Evolutionary conservation across 2,797 vertebrate species (phyloP).

Genomic region (Microctenopoma stevenorrisi): DNA sequence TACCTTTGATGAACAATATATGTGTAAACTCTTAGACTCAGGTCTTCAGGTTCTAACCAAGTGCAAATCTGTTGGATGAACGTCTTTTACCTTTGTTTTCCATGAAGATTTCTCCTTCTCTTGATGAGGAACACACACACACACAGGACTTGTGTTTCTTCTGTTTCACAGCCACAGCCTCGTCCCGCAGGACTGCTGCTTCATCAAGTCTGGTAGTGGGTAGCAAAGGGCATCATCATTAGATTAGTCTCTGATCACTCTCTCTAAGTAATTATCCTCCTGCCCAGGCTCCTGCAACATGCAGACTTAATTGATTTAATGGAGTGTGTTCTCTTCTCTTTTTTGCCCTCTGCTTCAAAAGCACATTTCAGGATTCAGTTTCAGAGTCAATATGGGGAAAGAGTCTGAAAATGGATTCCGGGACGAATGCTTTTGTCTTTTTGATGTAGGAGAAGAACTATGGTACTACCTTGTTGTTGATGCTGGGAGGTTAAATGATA

Average conservation of each 20-base stretch:
- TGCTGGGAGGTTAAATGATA: too few relatives aligned
- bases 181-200: slow-evolving; percentile 68
- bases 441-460: not conserved
- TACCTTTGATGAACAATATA: too few relatives aligned
- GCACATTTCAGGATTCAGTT: slow-evolving; percentile 54
- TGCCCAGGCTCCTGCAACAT: slow-evolving; percentile 67
- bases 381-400: slow-evolving; percentile 38
- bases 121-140: not conserved
- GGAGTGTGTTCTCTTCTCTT: slow-evolving; percentile 55
- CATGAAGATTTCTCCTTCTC: not conserved
- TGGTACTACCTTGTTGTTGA: not conserved
- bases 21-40: not conserved
- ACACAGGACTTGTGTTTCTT: slow-evolving; percentile 18
- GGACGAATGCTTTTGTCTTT: slow-evolving; percentile 14
- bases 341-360: slow-evolving; percentile 28
- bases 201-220: slow-evolving; percentile 74
- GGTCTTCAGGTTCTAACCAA: not conserved
- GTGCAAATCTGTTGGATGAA: too few relatives aligned
- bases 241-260: slow-evolving; percentile 77
- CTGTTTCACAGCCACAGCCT: slow-evolving; percentile 49
- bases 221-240: slow-evolving; percentile 78
- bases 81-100: not conserved
- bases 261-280: slow-evolving; percentile 76
- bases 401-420: slow-evolving; percentile 10
- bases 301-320: slow-evolving; percentile 77